These are phyloP conservation scores for Cephus pygmeus DNA, from an alignment of 2,888 invertebrate species.

Conservation along the genomic window DNA sequence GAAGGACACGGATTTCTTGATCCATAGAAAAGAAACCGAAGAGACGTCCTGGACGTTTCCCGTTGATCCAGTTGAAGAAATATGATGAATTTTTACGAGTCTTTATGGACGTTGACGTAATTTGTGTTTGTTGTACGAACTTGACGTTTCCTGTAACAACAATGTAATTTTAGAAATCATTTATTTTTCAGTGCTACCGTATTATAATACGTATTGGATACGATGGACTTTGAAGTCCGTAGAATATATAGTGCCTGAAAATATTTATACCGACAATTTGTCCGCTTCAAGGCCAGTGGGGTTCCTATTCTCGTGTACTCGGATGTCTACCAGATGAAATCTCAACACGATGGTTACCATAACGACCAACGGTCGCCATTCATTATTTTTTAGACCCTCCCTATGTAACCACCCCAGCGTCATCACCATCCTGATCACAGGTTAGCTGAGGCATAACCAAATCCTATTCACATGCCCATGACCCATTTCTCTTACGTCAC, in stretches of 20 bases:
- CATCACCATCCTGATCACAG: background rate
- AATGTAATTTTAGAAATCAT: background rate
- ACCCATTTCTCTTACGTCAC: slow-evolving; percentile 2
- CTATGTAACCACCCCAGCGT: background rate
- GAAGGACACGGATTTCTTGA: background rate
- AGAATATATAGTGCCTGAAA: background rate
- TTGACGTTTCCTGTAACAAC: background rate
- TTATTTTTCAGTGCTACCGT: background rate
- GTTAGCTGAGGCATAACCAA: background rate
- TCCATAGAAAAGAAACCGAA: background rate
- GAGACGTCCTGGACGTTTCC: background rate
- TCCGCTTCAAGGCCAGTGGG: background rate
- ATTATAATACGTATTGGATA: background rate
- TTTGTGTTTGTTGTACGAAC: background rate
- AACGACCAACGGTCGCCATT: slow-evolving; percentile 34
- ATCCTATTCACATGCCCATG: background rate
- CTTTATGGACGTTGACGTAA: background rate
- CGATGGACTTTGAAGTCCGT: background rate
- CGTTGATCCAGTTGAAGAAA: background rate
- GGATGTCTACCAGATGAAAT: slow-evolving; percentile 27
- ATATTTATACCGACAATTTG: background rate
- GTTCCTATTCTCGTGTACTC: background rate
- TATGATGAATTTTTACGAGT: background rate
- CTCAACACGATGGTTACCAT: slow-evolving; percentile 36
- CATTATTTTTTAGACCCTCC: slow-evolving; percentile 26